Conservation (phyloP, 92 coral and sea anemone genomes). For the Meandrina meandrites region DNA sequence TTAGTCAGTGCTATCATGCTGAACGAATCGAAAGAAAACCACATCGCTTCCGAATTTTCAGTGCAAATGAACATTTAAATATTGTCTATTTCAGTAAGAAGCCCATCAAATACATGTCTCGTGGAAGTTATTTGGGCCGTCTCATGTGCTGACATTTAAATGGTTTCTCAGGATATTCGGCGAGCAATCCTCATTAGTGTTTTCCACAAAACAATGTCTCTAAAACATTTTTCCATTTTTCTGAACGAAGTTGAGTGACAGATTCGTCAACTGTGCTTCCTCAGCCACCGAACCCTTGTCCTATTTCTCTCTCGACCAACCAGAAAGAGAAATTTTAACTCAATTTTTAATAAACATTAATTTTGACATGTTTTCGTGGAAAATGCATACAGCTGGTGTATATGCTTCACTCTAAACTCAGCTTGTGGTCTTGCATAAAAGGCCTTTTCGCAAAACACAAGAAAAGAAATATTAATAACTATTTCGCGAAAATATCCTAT, state of each 20-base stretch:
- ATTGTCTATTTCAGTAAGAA: not conserved
- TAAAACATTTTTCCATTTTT: not conserved
- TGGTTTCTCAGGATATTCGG: slow-evolving; percentile 18
- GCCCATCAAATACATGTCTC: not conserved
- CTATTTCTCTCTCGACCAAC: slow-evolving; percentile 23
- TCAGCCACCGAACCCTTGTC: not conserved
- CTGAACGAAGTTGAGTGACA: slow-evolving; percentile 22
- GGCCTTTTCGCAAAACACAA: slow-evolving; percentile 11
- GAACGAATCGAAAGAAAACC: slow-evolving; percentile 5
- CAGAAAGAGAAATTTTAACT: slow-evolving; percentile 31
- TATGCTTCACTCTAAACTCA: slow-evolving; percentile 7
- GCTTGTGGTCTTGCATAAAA: slow-evolving; percentile 32
- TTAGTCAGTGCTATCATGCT: slow-evolving; percentile 7
- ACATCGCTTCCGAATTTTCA: not conserved
- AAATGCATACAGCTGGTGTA: slow-evolving; percentile 38
- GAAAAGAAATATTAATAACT: slow-evolving; percentile 22
- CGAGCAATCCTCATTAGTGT: slow-evolving; percentile 28
- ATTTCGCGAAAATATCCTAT: slow-evolving; percentile 19
- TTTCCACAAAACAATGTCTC: slow-evolving; percentile 26
- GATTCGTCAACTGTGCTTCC: slow-evolving; percentile 10
- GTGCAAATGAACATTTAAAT: slow-evolving; percentile 12
- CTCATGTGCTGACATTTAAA: slow-evolving; percentile 7
- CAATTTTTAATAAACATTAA: slow-evolving; percentile 26
- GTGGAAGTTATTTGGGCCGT: not conserved
- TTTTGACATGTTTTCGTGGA: slow-evolving; percentile 36